Evolutionary conservation across 2,113 vertebrate genomes (phyloP), one percentile per base, ranked within the genome.

Genomic region (Ornithorhynchus anatinus): DNA sequence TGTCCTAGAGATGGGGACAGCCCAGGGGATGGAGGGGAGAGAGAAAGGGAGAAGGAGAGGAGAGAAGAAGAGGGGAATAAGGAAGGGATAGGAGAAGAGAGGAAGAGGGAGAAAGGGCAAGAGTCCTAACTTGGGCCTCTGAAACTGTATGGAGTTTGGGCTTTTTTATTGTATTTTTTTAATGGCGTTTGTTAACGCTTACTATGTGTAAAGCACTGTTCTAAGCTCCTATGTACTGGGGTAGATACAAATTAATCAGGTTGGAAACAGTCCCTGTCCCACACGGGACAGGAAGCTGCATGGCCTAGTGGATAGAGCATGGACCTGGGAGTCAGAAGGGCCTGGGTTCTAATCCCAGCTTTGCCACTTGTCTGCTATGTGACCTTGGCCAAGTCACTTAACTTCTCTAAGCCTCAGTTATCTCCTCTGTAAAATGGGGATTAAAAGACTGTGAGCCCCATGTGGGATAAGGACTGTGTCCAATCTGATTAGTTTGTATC

Each of bases 91-190:
- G 27, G 22, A 44, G 27, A 43, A 11, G 25, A 40, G 23, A 47
- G 11, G 4, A 38, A 16, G 20, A 19, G 31, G 2, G 22, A 23
- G 10, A 29, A 13, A 25, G 20, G 33, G 17, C 29, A 54, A 42
- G 52, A 32, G 25, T 2, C 4, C 12, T 35, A 53, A 36, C 19
- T 36, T 47, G 45, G 39, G 19, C 5, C 1, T 1, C 7, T 13
- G 10, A 3, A 0, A 5, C 2, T n/a, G 5, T 20, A 12, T 6
- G 31, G 23, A 44, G 16, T 23, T 25, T 11, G 8, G 44, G 7
- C 32, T 1, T 7, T 13, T 2, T 4, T 22, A 10, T n/a, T n/a
- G n/a, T n/a, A n/a, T n/a, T n/a, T n/a, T n/a, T 2, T 4, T 22
- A 10, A 10, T 6, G 17, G 22, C 7, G 48, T 23, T 23, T 15